Base-by-base conservation (phyloP, 1,140 invertebrate species). In the Dreissena polymorpha region DNA sequence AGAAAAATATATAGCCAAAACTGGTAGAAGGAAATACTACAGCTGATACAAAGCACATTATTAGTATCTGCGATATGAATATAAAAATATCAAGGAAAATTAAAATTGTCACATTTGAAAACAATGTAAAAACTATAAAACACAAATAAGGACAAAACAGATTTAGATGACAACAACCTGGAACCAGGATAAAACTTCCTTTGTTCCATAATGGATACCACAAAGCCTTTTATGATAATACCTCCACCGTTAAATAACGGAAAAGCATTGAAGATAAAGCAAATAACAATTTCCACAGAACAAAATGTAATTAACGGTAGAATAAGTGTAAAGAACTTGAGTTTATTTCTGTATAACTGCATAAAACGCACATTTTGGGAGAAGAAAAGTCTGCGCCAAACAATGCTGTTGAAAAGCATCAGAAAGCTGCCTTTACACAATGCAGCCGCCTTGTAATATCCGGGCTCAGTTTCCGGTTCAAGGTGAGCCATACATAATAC, bases 1-100 rank as follows among this genome's bases (percentile, higher is more conserved):
- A 49, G 51, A 81, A 81, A 49, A 81, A 81, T 10, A 81, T 25
- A 68, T 72, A 73, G 0, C 79, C 70, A 67, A 81, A 81, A 2
- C 69, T 39, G 13, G 67, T 25, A 10, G 79, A 72, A 23, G 79
- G 79, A 50, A 64, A 81, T 13, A 81, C 69, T 51, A 81, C 73
- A 14, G 72, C 69, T 6, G 79, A 69, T 64, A 81, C 57, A 63
- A 81, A 81, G 57, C 69, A 73, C 21, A 72, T 67, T 16, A 65
- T 55, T 12, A 53, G 13, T 14, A 81, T 55, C 57, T 81, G 65
- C 13, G 68, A 49, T 0, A 81, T 51, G 49, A 72, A 81, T 10
- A 23, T 64, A 39, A 81, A 81, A 57, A 69, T 81, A 16, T 64
- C 14, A 0, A 73, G 18, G n/a, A 81, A 81, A 16, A 81, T 73